phyloP scores from a whole-genome alignment of 2,797 vertebrate genomes.

The Mycteria americana region DNA sequence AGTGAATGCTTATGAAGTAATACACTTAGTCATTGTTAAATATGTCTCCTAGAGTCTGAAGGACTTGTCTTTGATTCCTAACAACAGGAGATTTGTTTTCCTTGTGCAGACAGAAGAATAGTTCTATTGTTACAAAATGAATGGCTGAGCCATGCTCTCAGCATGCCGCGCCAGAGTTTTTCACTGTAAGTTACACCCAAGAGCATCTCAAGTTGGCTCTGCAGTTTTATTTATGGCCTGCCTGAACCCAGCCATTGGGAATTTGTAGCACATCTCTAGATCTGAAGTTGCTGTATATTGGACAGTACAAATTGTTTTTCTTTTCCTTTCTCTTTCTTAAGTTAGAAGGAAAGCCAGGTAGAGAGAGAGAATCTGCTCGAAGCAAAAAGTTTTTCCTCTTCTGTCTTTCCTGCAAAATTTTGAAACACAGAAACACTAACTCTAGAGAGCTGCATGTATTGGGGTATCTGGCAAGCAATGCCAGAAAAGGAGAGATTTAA shows the following conservation, averaged over 20 bases:
- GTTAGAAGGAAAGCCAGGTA: neutral
- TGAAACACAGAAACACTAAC: neutral
- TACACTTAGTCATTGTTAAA: conserved; percentile 45
- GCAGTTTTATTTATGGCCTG: conserved; percentile 46
- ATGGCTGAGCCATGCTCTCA: neutral
- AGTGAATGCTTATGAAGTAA: conserved; percentile 3
- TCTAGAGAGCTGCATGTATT: neutral
- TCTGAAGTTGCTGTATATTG: neutral
- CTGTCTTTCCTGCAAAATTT: neutral
- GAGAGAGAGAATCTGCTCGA: neutral
- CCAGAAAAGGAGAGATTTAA: neutral
- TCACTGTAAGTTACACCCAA: conserved; percentile 26
- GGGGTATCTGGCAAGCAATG: neutral
- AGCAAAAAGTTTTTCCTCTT: neutral
- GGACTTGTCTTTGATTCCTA: conserved; percentile 38
- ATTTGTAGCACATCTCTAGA: conserved; percentile 18
- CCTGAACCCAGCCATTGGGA: conserved; percentile 1
- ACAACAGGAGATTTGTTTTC: conserved; percentile 54
- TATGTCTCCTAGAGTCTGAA: conserved; percentile 46
- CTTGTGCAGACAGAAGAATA: conserved; percentile 14
- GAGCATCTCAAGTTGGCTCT: conserved; percentile 10
- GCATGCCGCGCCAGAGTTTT: neutral
- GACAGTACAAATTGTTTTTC: neutral
- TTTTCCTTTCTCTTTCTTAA: neutral
- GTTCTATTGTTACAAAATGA: conserved; percentile 32